These are phyloP conservation scores for Varecia variegata DNA, from an alignment of 2,797 vertebrate species.

Conservation along the genomic window DNA sequence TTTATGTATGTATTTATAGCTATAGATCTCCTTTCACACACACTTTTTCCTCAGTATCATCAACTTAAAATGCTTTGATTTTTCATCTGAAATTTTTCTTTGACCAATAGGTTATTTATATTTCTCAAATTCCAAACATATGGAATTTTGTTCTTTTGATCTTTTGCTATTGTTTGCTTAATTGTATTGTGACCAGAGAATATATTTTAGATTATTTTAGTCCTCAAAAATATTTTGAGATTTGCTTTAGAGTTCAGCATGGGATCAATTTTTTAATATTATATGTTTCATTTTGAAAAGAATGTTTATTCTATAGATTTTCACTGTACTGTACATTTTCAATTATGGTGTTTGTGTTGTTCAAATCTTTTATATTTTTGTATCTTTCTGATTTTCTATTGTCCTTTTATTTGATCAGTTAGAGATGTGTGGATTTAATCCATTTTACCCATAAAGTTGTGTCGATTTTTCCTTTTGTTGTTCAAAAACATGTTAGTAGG, in stretches of 20 bases:
- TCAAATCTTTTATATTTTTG: not conserved
- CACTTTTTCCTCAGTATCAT: not conserved
- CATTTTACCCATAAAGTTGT: not conserved
- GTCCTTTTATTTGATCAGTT: not conserved
- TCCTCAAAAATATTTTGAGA: not conserved
- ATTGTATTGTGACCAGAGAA: not conserved
- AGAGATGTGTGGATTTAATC: not conserved
- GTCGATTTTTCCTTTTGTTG: not conserved
- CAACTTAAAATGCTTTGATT: not conserved
- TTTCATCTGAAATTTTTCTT: not conserved
- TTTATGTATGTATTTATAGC: not conserved
- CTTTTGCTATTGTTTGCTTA: not conserved
- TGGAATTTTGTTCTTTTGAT: not conserved
- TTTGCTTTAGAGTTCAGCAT: not conserved
- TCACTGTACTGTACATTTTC: not conserved
- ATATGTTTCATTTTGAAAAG: not conserved
- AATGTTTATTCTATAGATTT: not conserved
- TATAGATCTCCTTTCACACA: not conserved
- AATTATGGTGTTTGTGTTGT: not conserved
- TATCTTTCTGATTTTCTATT: not conserved
- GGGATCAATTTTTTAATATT: not conserved
- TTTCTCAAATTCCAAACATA: not conserved
- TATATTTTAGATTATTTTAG: not conserved
- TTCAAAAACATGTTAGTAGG: not conserved
- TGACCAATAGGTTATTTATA: not conserved